Base-by-base conservation (phyloP, 2,113 vertebrate species). In the Nycticryphes semicollaris region DNA sequence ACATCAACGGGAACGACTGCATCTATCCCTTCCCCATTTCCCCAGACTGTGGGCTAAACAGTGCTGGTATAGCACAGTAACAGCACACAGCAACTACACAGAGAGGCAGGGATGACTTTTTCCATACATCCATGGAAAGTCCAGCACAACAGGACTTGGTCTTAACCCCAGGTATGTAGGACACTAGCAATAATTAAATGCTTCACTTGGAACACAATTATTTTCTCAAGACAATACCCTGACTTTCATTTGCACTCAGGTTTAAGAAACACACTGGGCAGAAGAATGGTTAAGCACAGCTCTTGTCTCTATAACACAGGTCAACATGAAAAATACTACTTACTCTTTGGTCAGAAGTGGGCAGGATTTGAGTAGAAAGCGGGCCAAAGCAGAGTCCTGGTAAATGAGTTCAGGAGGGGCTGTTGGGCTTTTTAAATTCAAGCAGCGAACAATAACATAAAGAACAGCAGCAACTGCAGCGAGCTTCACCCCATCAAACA, bases 261-360 rank as follows among this genome's bases (percentile, higher is more conserved):
- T 48, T 50, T 67, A 63, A 16, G 17, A 79, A 80, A 86, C 45
- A 64, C 12, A 53, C 2, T 13, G 62, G 17, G 60, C 35, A 77
- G 41, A 82, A 80, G 9, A 45, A 74, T 1, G 2, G 31, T 3
- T 33, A 88, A 69, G n/a, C 4, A 17, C 24, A 94, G 45, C 21
- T 90, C 77, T 83, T 90, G 68, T 84, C 6, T 54, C 60, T 87
- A 1, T 4, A 69, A 50, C 7, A 60, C 9, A 90, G 23, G 48
- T 47, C 20, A 84, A 37, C 33, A 11, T 10, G 15, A 18, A 50
- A 24, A 67, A 51, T 3, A 13, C 9, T 86, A 99, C 99, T 99
- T 97, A 99, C 99, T 99, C 99, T 99, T 99, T 99, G 98, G 99
- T 99, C 98, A 99, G 94, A 86, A 99, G 98, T 24, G 99, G 98